A percentile compares a stretch with the other conserved stretches of the same genome.
Conservation (phyloP, 1,140 invertebrate genomes). For the roundworm (Caenorhabditis elegans) region DNA sequence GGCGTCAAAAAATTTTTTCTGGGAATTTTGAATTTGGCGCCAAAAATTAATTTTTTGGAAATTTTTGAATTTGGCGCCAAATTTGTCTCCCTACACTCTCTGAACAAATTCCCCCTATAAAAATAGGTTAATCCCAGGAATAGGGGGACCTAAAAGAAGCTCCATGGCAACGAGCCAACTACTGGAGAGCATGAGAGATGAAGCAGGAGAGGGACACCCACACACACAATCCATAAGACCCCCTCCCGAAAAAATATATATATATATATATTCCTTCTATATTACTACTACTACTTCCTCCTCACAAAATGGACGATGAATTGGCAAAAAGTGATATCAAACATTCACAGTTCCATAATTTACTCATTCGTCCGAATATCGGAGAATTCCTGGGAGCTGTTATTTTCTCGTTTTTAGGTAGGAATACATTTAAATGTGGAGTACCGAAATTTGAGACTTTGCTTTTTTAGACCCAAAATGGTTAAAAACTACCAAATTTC, state of each 20-base stretch:
- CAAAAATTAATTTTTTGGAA: too few species aligned
- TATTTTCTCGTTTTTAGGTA: slow-evolving; percentile 8
- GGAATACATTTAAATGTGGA: too few species aligned
- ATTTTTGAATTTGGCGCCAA: not conserved
- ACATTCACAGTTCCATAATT: not conserved
- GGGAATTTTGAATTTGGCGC: too few species aligned
- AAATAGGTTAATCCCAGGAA: not conserved
- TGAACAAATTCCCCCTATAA: not conserved
- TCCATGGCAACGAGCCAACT: not conserved
- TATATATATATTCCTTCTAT: not conserved
- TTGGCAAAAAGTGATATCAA: not conserved
- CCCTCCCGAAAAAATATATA: too few species aligned
- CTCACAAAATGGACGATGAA: not conserved
- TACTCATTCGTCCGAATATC: not conserved
- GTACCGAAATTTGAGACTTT: too few species aligned
- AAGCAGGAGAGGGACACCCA: not conserved
- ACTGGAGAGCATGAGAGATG: too few species aligned
- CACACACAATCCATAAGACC: not conserved
- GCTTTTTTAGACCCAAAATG: too few species aligned
- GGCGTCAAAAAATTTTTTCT: too few species aligned
- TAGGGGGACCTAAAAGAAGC: not conserved
- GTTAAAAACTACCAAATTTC: too few species aligned
- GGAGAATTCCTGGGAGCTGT: not conserved
- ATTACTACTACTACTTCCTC: not conserved
- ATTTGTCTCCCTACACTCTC: not conserved